Conservation (phyloP, 2,797 vertebrate species). For the Glossophaga mutica region DNA sequence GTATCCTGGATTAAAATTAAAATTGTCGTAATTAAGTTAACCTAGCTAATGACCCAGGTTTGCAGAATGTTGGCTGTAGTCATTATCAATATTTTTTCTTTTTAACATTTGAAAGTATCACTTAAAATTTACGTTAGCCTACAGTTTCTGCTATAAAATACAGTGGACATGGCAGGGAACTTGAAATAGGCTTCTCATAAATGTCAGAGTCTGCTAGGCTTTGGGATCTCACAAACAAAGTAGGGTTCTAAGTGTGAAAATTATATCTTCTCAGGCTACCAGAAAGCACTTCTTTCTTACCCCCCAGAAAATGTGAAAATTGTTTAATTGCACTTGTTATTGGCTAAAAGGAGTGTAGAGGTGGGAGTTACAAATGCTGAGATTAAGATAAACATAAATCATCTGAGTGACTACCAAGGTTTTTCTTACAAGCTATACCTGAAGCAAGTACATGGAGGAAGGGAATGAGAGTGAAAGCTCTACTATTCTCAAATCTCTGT, state of each 20-base stretch:
- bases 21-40: constrained; percentile 25
- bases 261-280: neutral
- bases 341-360: neutral
- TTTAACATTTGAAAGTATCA: neutral
- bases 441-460: neutral
- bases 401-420: constrained; percentile 21
- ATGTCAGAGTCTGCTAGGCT: neutral
- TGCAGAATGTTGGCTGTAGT: neutral
- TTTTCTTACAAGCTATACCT: constrained; percentile 26
- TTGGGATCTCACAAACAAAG: constrained; percentile 22
- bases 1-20: constrained; percentile 38
- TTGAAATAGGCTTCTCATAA: constrained; percentile 10
- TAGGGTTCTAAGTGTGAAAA: neutral
- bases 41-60: neutral
- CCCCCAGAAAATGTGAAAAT: constrained; percentile 41
- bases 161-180: neutral
- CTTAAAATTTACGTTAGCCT: constrained; percentile 7
- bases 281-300: constrained; percentile 25
- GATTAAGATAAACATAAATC: constrained; percentile 34
- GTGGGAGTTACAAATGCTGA: constrained; percentile 18
- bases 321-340: constrained; percentile 34
- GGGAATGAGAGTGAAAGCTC: constrained; percentile 5
- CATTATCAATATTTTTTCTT: neutral
- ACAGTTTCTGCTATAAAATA: constrained; percentile 18
- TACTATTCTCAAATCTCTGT: neutral